Percentiles rank a stretch among this genome's conserved stretches.
Evolutionary conservation across 2,113 vertebrate species (phyloP).

Genomic region (Paracyprichromis sp.): DNA sequence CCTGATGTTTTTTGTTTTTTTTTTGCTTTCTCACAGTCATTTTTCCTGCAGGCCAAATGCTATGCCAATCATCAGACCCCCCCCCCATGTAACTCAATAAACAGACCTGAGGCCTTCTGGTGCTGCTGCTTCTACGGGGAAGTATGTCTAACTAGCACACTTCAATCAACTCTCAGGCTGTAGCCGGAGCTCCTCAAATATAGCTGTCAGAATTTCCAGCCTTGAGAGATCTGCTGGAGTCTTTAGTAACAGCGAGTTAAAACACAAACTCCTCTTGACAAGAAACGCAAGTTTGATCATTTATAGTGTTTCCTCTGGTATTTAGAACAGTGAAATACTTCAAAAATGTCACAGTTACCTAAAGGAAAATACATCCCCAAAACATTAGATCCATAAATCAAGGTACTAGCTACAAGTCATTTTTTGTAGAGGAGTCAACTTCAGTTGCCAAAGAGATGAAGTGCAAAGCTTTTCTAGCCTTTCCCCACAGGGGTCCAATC

Average conservation of each 20-base stretch:
- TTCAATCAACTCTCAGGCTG: neutral
- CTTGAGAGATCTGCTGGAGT: neutral
- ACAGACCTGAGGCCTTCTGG: neutral
- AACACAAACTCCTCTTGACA: neutral
- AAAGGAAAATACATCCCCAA: neutral
- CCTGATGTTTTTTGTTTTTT: neutral
- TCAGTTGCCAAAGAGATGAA: conserved; percentile 14
- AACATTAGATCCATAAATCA: neutral
- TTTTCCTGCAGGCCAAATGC: neutral
- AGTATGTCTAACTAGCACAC: neutral
- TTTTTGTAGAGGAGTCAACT: neutral
- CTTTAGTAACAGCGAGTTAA: neutral
- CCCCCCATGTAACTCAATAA: neutral
- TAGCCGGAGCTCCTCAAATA: neutral
- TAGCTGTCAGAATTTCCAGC: neutral
- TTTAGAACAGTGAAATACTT: neutral
- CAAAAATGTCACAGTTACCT: neutral
- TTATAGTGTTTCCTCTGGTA: neutral
- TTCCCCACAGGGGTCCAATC: conserved; percentile 22
- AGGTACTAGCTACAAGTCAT: neutral
- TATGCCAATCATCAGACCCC: neutral
- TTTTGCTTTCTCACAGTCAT: neutral
- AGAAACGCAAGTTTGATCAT: neutral
- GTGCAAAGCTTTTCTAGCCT: neutral
- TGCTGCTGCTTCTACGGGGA: neutral